These are phyloP conservation scores for Agrotis exclamationis DNA, from an alignment of 2,888 invertebrate species.

Conservation along the genomic window DNA sequence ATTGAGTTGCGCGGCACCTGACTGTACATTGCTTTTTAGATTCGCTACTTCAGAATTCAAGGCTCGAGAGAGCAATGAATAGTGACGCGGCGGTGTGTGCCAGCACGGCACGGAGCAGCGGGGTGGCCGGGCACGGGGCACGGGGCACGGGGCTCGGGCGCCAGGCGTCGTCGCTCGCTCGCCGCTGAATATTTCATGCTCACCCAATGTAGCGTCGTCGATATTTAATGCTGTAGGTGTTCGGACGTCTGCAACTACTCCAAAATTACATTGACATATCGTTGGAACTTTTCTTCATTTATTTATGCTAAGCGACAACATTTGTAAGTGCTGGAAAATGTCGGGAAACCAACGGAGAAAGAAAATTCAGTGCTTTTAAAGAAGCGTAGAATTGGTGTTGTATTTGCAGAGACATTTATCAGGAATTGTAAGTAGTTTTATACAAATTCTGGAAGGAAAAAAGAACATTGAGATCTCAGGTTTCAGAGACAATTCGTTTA, in stretches of 20 bases:
- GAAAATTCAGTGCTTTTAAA: slow-evolving; percentile 17
- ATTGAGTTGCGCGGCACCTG: slow-evolving; percentile 59
- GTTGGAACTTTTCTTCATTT: slow-evolving; percentile 45
- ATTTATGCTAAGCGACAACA: slow-evolving; percentile 54
- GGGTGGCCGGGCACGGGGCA: slow-evolving; percentile 12
- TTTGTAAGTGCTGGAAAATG: slow-evolving; percentile 46
- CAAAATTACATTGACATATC: slow-evolving; percentile 63
- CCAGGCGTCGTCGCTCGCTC: slow-evolving; percentile 56
- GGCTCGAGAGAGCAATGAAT: slow-evolving; percentile 72
- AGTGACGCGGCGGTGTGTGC: slow-evolving; percentile 45
- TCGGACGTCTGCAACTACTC: slow-evolving; percentile 60
- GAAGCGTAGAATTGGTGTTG: slow-evolving; percentile 17
- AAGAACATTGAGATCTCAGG: slow-evolving; percentile 33
- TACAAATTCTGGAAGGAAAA: slow-evolving; percentile 4
- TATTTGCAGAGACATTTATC: slow-evolving; percentile 5
- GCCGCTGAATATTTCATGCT: slow-evolving; percentile 70
- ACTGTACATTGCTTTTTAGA: slow-evolving; percentile 72
- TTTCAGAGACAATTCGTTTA: slow-evolving; percentile 46
- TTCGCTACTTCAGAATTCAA: slow-evolving; percentile 66
- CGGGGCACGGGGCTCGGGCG: slow-evolving; percentile 25
- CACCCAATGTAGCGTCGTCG: slow-evolving; percentile 66
- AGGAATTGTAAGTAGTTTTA: background rate
- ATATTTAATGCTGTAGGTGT: slow-evolving; percentile 69
- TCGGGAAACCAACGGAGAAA: slow-evolving; percentile 11
- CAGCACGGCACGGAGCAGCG: slow-evolving; percentile 21